Percentiles rank a stretch among this genome's conserved stretches.
phyloP scores from a whole-genome alignment of 1,140 invertebrate genomes.

The Leptinotarsa texana region DNA sequence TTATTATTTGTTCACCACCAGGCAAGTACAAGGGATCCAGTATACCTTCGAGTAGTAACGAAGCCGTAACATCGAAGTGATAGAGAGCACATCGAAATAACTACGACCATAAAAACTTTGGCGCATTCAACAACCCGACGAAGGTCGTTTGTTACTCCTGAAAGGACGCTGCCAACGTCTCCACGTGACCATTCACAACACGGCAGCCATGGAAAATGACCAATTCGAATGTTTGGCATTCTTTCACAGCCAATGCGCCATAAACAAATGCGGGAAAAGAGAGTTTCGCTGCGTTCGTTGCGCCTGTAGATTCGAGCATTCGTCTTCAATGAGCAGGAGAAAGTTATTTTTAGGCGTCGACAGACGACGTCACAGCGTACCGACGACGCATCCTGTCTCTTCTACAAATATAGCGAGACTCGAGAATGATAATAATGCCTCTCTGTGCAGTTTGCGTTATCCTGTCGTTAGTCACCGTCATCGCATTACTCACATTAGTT shows the following conservation, averaged over 20 bases:
- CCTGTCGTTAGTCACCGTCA: neutral
- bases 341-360: neutral
- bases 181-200: neutral
- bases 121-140: no score
- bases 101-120: no score
- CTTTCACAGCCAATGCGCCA: neutral
- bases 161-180: neutral
- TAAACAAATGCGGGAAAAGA: neutral
- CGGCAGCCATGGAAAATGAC: neutral
- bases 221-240: neutral
- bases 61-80: no score
- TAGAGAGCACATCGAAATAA: no score
- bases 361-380: neutral
- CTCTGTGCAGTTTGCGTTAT: neutral
- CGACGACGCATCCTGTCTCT: constrained; percentile 1
- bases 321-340: neutral
- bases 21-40: no score
- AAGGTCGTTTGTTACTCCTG: no score
- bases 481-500: neutral
- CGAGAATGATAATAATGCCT: neutral
- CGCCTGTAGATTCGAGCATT: neutral
- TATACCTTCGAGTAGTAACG: no score
- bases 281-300: neutral
- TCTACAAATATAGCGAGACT: constrained; percentile 3
- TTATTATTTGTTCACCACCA: no score